phyloP scores from a whole-genome alignment of 2,797 vertebrate species.

The Oophaga sylvatica region DNA sequence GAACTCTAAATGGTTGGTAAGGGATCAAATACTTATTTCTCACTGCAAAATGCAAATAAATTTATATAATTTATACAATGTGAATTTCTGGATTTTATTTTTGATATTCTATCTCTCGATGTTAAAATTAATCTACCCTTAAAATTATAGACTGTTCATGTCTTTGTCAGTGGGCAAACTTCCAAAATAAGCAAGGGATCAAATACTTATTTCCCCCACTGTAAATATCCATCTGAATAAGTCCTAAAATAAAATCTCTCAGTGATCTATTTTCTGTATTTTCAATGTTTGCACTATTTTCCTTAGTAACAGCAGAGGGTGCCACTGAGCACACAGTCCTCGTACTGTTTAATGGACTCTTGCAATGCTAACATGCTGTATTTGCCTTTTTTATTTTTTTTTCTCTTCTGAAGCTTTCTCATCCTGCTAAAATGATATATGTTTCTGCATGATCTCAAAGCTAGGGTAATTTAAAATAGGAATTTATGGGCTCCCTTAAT shows the following conservation, averaged over 20 bases:
- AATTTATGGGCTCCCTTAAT: conserved; percentile 63
- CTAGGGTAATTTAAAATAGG: conserved; percentile 61
- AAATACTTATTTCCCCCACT: too few species aligned
- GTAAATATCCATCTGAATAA: too few species aligned
- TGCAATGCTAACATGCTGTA: conserved; percentile 36
- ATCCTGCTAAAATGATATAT: conserved; percentile 56
- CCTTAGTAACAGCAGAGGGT: conserved; percentile 42
- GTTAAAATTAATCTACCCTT: too few species aligned
- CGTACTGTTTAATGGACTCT: conserved; percentile 46
- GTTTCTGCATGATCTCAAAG: conserved; percentile 61
- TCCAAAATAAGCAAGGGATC: too few species aligned
- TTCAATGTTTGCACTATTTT: not conserved
- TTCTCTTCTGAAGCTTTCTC: conserved; percentile 46
- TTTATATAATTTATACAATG: too few species aligned
- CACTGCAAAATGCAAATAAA: too few species aligned
- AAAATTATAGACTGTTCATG: too few species aligned
- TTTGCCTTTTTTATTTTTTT: conserved; percentile 29
- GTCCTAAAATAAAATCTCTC: not conserved
- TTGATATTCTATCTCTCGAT: too few species aligned
- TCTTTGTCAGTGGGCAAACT: too few species aligned
- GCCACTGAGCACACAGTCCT: conserved; percentile 24
- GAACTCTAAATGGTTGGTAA: too few species aligned
- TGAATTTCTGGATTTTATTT: too few species aligned
- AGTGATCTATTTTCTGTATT: not conserved
- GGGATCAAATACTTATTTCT: too few species aligned